Percentiles rank a stretch among this genome's conserved stretches.
Conservation (phyloP, 2,797 vertebrate species). For the Micrastur ruficollis region DNA sequence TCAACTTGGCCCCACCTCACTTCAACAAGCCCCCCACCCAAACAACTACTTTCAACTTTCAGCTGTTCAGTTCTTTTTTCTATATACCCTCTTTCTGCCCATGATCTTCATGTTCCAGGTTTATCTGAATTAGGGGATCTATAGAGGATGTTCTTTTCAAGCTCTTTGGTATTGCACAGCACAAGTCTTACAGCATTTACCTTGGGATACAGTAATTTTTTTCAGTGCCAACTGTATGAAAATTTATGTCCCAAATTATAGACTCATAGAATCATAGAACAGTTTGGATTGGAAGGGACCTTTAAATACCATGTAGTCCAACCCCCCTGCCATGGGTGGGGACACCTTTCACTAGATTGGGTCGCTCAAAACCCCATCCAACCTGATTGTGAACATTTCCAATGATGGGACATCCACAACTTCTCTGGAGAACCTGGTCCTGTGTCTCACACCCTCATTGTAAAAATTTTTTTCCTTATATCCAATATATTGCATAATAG, state of each 20-base stretch:
- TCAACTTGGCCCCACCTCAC: neutral
- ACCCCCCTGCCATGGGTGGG: rapidly evolving
- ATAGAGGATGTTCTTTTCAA: neutral
- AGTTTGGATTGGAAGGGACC: neutral
- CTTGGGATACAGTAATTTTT: neutral
- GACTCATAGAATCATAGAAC: neutral
- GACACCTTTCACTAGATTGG: rapidly evolving
- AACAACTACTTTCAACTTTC: neutral
- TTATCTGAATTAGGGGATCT: neutral
- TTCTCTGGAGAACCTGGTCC: neutral
- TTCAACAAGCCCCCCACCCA: neutral
- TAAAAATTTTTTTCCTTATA: neutral
- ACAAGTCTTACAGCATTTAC: neutral
- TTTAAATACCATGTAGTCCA: neutral
- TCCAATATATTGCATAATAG: neutral
- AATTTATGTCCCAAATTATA: neutral
- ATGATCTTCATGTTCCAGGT: neutral
- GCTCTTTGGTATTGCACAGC: neutral
- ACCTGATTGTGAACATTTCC: neutral
- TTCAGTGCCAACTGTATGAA: neutral
- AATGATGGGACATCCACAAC: neutral
- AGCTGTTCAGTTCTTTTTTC: neutral
- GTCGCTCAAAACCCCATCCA: neutral
- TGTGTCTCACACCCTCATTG: neutral
- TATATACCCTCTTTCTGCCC: neutral